A percentile compares a stretch with the other conserved stretches of the same genome.
These are phyloP conservation scores for Papilio machaon DNA, from an alignment of 1,140 invertebrate genomes.

Conservation along the genomic window DNA sequence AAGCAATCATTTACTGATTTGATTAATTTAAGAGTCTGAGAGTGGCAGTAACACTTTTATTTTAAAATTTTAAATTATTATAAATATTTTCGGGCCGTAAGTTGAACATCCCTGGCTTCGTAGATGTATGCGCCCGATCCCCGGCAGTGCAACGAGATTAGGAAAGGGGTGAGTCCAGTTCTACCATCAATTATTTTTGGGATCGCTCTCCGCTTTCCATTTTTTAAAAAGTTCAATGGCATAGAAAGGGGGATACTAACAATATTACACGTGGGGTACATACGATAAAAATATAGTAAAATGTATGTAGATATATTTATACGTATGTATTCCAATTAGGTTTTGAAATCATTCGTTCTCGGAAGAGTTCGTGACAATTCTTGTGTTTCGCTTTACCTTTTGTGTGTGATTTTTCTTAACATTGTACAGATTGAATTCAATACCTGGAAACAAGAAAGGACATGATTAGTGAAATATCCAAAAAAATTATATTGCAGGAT, in stretches of 20 bases:
- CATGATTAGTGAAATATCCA: conserved; percentile 20
- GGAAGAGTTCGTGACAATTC: conserved; percentile 65
- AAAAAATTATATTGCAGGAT: too few relatives aligned
- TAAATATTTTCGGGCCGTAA: not conserved
- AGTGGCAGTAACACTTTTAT: not conserved
- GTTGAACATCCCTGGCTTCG: not conserved
- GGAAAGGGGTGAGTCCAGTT: conserved; percentile 67
- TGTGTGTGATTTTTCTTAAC: conserved; percentile 63
- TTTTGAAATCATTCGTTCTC: conserved; percentile 54
- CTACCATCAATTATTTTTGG: conserved; percentile 75
- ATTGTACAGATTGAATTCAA: conserved; percentile 39
- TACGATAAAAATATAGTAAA: conserved; percentile 37
- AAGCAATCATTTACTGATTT: too few relatives aligned
- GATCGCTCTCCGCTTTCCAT: conserved; percentile 71
- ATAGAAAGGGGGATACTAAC: conserved; percentile 64
- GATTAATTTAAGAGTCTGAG: too few relatives aligned
- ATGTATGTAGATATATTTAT: conserved; percentile 6
- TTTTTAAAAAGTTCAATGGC: conserved; percentile 71
- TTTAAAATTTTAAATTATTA: not conserved
- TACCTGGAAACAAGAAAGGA: conserved; percentile 56
- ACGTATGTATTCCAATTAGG: conserved; percentile 48
- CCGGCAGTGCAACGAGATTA: conserved; percentile 55
- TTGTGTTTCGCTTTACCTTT: conserved; percentile 49
- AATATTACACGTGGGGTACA: conserved; percentile 63
- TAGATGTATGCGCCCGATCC: conserved; percentile 30